Base-by-base conservation (phyloP, 1,140 invertebrate species). In the Procambarus virginalis region DNA sequence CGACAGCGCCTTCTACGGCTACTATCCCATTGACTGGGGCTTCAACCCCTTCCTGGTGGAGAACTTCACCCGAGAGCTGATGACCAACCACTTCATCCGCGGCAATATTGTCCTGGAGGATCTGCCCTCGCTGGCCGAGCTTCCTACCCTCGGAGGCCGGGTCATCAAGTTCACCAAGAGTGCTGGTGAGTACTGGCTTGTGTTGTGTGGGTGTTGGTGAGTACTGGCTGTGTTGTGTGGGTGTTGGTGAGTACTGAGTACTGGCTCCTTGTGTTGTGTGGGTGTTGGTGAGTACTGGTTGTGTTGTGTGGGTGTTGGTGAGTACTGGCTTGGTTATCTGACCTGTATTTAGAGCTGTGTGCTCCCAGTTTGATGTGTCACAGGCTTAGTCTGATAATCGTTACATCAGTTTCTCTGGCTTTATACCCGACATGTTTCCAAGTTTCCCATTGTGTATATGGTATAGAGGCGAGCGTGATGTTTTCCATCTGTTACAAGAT, bases 21-120 rank as follows among this genome's bases (percentile, higher is more conserved):
- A 95, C 95, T 95, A 96, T 93, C 95, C 95, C 68, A 96, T 96
- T 89, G 95, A 96, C 93, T 96, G 95, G 95, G 95, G 95, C 60
- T 96, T 96, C 93, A 96, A 96, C 93, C 95, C 95, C 5, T 96
- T 96, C 93, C 95, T 95, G 91, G 95, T 96, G 58, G 95, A 95
- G 14, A 95, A 96, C 92, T 96, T 96, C 92, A 95, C 95, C 10
- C 95, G 95, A 92, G 94, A 94, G 86, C 94, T 96, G 76, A 94
- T 96, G 83, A 94, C 95, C 60, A 96, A 96, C 93, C 95, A 96
- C 92, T 95, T 96, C 93, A 93, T 96, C 22, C 94, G 94, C 80
- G 95, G 95, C 6, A 94, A 95, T 91, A 93, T 96, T 58, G 94
- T 94, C 86, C 95, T 95, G 91, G 94, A 95, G 49, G 94, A 94